These are phyloP conservation scores for Ophiodon elongatus DNA, from an alignment of 2,113 vertebrate genomes.

Conservation along the genomic window DNA sequence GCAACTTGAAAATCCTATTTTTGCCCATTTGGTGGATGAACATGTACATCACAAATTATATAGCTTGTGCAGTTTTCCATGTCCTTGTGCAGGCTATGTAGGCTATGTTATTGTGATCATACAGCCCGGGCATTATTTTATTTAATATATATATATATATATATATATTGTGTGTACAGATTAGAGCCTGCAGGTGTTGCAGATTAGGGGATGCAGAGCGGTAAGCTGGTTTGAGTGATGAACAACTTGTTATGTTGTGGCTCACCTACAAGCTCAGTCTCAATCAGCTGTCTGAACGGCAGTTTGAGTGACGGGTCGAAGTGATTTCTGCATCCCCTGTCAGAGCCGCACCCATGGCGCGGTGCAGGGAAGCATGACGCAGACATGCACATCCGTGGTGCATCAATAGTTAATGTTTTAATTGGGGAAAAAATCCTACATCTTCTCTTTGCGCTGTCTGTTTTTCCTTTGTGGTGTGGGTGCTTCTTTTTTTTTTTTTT, in stretches of 20 bases:
- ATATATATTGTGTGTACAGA: background rate
- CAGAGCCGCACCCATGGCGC: conserved; percentile 32
- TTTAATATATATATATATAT: background rate
- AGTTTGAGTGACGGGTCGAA: conserved; percentile 39
- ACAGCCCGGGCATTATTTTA: too few species aligned
- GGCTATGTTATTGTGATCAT: background rate
- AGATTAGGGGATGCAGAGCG: conserved; percentile 5
- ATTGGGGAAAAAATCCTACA: conserved; percentile 22
- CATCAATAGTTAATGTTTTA: conserved; percentile 66
- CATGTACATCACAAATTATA: background rate
- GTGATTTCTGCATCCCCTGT: background rate
- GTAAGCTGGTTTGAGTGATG: conserved; percentile 22
- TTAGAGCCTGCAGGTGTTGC: background rate
- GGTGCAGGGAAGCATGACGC: conserved; percentile 32
- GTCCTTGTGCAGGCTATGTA: background rate
- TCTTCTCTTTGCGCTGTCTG: background rate
- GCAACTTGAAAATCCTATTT: background rate
- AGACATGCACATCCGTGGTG: background rate
- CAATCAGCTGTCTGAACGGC: background rate
- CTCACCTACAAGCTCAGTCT: conserved; percentile 8
- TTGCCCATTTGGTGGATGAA: background rate
- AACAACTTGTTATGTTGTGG: background rate
- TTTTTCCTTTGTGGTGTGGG: conserved; percentile 7
- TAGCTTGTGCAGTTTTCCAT: background rate
- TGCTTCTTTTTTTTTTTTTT: conserved; percentile 10